Percentiles rank a stretch among this genome's conserved stretches.
Conservation (phyloP, 2,888 invertebrate genomes). For the Tachina fera region DNA sequence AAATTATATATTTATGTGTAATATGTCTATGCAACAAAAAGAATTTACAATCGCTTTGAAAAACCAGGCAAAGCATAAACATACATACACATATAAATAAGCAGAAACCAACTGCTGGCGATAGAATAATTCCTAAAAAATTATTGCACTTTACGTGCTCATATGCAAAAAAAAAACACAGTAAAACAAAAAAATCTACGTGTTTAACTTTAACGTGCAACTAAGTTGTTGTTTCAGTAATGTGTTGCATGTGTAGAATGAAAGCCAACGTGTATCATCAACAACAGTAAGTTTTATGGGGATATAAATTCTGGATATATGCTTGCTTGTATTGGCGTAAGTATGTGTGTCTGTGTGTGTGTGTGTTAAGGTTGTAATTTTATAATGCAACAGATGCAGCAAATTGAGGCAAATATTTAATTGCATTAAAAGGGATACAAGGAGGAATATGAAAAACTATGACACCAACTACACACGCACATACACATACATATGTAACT, state of each 20-base stretch:
- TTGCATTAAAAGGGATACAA: conserved; percentile 50
- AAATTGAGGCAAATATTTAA: conserved; percentile 67
- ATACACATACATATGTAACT: neutral
- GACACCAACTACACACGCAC: neutral
- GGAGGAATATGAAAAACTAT: conserved; percentile 17
- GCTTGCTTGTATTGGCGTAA: too few species aligned
- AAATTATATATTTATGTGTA: too few species aligned
- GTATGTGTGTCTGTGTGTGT: conserved; percentile 23
- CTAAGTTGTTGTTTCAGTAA: conserved; percentile 8
- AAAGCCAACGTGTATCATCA: conserved; percentile 25
- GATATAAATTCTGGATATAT: neutral
- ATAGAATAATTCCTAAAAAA: conserved; percentile 26
- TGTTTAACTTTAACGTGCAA: conserved; percentile 5
- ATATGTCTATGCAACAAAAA: conserved; percentile 1
- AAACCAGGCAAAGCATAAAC: neutral
- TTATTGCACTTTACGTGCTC: conserved; percentile 41
- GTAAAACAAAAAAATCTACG: neutral
- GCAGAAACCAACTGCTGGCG: conserved; percentile 5
- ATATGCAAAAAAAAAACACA: neutral
- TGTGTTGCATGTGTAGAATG: conserved; percentile 25
- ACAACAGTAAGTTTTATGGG: neutral
- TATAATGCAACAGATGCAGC: conserved; percentile 67
- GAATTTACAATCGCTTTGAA: conserved; percentile 20
- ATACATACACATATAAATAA: neutral
- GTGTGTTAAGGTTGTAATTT: conserved; percentile 61